These are phyloP conservation scores for Ectemnius lituratus DNA, from an alignment of 2,888 invertebrate genomes.

Conservation along the genomic window DNA sequence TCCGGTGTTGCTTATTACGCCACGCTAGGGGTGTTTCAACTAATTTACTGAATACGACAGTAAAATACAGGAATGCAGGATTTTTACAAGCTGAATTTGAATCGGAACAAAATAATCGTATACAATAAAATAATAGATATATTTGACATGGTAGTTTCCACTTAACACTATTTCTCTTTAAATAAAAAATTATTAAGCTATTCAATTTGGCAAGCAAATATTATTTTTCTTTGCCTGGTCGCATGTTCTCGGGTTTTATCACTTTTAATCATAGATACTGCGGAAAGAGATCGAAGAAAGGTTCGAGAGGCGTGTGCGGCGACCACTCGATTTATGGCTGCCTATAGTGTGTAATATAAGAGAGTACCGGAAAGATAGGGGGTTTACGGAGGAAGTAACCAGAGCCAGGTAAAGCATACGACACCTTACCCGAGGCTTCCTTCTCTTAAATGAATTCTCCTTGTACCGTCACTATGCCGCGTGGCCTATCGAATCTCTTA, in stretches of 20 bases:
- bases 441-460: slow-evolving; percentile 3
- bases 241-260: slow-evolving; percentile 7
- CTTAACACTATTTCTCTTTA: no score
- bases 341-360: slow-evolving; percentile 26
- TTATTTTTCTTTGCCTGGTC: no score
- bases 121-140: no score
- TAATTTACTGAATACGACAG: background rate
- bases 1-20: background rate
- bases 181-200: no score
- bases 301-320: slow-evolving; percentile 27
- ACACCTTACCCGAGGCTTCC: background rate
- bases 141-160: no score
- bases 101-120: no score
- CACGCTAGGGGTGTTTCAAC: background rate
- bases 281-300: slow-evolving; percentile 10
- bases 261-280: slow-evolving; percentile 30
- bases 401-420: background rate
- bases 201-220: no score
- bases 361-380: background rate
- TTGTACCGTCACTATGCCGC: no score
- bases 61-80: no score
- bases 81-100: no score
- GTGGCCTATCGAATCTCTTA: no score
- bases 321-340: slow-evolving; percentile 31
- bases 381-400: background rate